Evolutionary conservation across 2,113 vertebrate species (phyloP).

Genomic region (Lutjanus erythropterus): DNA sequence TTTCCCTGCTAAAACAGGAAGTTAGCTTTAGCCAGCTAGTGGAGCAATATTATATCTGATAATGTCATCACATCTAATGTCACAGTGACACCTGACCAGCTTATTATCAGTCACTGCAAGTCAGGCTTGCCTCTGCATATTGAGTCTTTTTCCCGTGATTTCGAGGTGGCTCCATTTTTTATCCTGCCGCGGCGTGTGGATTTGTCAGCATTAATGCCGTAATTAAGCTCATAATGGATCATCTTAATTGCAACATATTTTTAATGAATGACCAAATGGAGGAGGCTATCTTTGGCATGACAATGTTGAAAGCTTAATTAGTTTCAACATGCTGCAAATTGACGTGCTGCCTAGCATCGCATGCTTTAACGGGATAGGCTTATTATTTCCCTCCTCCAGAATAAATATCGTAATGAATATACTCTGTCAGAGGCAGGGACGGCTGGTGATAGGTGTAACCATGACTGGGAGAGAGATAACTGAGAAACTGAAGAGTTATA

Average conservation of each 20-base stretch:
- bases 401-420: conserved; percentile 48
- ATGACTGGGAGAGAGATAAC: conserved; percentile 42
- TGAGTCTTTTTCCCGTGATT: conserved; percentile 6
- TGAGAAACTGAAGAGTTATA: conserved; percentile 35
- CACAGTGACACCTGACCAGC: too few species aligned
- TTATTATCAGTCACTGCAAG: too few species aligned
- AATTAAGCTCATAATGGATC: conserved; percentile 75
- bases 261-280: conserved; percentile 73
- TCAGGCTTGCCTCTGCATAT: too few species aligned
- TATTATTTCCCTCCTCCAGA: conserved; percentile 45
- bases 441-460: conserved; percentile 35
- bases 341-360: conserved; percentile 50
- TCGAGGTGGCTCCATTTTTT: conserved; percentile 16
- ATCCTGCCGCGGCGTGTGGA: conserved; percentile 21
- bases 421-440: conserved; percentile 12
- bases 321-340: conserved; percentile 60
- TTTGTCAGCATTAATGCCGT: conserved; percentile 61
- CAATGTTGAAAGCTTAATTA: conserved; percentile 69
- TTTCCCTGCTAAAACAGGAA: neutral
- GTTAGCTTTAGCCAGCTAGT: neutral
- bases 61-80: too few species aligned
- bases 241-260: conserved; percentile 76
- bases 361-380: conserved; percentile 49
- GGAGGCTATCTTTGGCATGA: conserved; percentile 66
- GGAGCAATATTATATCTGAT: neutral